These are phyloP conservation scores for Carcina quercana DNA, from an alignment of 2,888 invertebrate genomes.

Conservation along the genomic window DNA sequence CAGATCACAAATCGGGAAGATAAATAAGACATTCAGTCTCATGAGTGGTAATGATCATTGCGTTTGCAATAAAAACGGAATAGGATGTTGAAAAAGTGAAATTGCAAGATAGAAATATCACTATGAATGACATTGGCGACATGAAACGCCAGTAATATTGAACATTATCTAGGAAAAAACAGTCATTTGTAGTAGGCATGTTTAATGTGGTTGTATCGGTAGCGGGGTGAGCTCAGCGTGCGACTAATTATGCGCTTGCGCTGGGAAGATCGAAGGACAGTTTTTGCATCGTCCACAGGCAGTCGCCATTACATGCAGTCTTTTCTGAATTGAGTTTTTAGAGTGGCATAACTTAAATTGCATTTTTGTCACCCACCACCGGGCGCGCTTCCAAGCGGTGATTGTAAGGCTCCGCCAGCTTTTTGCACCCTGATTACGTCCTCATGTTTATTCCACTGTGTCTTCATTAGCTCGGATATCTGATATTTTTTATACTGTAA, in stretches of 20 bases:
- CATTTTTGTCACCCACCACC: constrained; percentile 67
- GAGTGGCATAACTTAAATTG: constrained; percentile 63
- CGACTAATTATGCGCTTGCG: constrained; percentile 55
- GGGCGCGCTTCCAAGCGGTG: constrained; percentile 29
- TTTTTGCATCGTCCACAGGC: constrained; percentile 43
- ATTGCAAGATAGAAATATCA: constrained; percentile 51
- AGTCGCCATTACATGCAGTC: constrained; percentile 38
- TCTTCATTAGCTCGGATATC: constrained; percentile 52
- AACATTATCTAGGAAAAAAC: constrained; percentile 34
- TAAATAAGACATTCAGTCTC: constrained; percentile 34
- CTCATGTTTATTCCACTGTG: constrained; percentile 53
- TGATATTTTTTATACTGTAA: constrained; percentile 25
- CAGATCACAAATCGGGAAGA: constrained; percentile 24
- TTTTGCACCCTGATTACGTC: constrained; percentile 45
- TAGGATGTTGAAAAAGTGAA: constrained; percentile 36
- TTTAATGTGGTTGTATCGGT: constrained; percentile 13
- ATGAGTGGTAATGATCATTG: constrained; percentile 28
- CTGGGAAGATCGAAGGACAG: constrained; percentile 36
- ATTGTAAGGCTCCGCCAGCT: constrained; percentile 28
- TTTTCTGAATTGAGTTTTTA: constrained; percentile 61
- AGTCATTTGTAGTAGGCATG: constrained; percentile 18
- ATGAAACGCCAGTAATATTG: constrained; percentile 41
- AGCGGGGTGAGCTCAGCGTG: constrained; percentile 38
- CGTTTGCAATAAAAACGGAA: constrained; percentile 29
- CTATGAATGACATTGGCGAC: constrained; percentile 40